Base-by-base conservation (phyloP, 30 jellyfish, hydroid and myxozoan genomes). In the Calvadosia cruxmelitensis region DNA sequence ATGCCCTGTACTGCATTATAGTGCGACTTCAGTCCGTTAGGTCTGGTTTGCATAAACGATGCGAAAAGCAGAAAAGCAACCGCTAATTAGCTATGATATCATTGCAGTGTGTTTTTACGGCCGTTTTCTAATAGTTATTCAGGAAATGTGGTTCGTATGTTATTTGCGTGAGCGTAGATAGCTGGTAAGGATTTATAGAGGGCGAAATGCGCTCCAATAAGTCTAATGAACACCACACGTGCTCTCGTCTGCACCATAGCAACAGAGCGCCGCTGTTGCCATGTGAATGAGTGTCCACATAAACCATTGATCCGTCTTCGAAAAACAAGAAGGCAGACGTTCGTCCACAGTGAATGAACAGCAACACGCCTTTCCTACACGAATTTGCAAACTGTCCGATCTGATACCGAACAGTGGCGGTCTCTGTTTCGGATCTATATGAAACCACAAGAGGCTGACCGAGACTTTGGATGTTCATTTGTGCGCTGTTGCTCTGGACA, bases 261-360 rank as follows among this genome's bases (percentile, higher is more conserved):
- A 91, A 36, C 26, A 91, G 31, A 12, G 99, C 84, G 24, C 99
- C 99, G 7, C 73, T 82, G 32, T 75, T 93, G 3, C 99, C 99
- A 70, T 83, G 77, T 36, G 95, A 81, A 66, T 91, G 99, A 15
- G 95, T 48, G 80, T 91, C 99, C 42, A 87, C 79, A 78, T 70
- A 91, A 2, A 91, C 50, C 3, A 91, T 64, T 0, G 88, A 66
- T 23, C 99, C 95, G 49, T 82, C 92, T 52, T 83, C 82, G 69
- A 72, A 91, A 2, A 91, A 71, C 20, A 91, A 86, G 52, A 91
- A 91, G 13, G 95, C 79, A 1, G 96, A 82, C 2, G 99, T 91
- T 29, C 99, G 74, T 15, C 66, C 74, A 31, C 82, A 78, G 64
- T 91, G 95, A 2, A 91, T 91, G 29, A 91, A 83, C 48, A 91